These are phyloP conservation scores for Sebastes trivittatus DNA, from an alignment of 2,797 vertebrate genomes.

Conservation along the genomic window DNA sequence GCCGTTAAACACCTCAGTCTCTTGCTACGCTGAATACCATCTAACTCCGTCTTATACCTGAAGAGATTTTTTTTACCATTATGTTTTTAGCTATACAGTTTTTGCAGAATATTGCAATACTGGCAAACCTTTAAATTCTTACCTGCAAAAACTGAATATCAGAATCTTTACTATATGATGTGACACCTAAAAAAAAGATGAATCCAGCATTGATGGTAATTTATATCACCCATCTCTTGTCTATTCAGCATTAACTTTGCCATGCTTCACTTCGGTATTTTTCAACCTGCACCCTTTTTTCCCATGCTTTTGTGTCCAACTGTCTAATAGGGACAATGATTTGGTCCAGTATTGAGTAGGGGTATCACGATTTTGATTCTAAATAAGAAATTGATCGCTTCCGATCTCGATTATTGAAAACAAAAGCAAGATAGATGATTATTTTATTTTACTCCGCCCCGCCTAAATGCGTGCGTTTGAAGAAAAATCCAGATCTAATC, in stretches of 20 bases:
- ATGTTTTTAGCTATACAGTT: slow-evolving; percentile 2
- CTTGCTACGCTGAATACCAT: slow-evolving; percentile 10
- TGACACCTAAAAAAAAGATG: not conserved
- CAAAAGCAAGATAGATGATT: no score
- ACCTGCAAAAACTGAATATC: not conserved
- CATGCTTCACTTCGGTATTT: not conserved
- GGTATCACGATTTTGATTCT: no score
- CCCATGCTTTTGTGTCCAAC: no score
- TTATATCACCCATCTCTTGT: not conserved
- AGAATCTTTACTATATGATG: not conserved
- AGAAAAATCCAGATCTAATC: no score
- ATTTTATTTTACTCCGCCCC: no score
- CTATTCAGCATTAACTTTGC: not conserved
- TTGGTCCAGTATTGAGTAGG: no score
- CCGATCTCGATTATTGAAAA: no score
- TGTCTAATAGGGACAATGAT: no score
- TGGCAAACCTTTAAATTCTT: not conserved
- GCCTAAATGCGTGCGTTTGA: no score
- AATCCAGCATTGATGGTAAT: not conserved
- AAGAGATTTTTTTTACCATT: not conserved
- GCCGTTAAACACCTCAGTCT: slow-evolving; percentile 34
- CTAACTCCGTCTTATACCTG: slow-evolving; percentile 2
- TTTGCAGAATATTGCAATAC: not conserved
- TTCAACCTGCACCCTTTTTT: no score
- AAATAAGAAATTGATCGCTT: no score